These are phyloP conservation scores for Mionectes macconnelli DNA, from an alignment of 2,113 vertebrate species.

Conservation along the genomic window DNA sequence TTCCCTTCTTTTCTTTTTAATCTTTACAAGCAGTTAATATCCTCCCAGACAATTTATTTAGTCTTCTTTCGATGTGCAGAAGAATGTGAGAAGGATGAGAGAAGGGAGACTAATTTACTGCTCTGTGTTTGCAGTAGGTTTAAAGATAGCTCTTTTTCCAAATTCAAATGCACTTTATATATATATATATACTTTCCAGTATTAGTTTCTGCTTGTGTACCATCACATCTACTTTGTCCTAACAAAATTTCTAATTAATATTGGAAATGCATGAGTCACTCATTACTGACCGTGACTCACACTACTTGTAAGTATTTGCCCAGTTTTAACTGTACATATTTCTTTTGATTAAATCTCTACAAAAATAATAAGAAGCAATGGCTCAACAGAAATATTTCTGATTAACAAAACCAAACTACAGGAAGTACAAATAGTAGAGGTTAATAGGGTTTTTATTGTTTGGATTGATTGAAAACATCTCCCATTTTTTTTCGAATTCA, in stretches of 20 bases:
- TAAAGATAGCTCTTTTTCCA: neutral
- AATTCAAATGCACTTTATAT: neutral
- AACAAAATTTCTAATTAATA: neutral
- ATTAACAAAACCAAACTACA: neutral
- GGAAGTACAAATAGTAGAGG: neutral
- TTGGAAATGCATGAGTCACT: neutral
- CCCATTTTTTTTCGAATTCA: neutral
- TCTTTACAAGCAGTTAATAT: neutral
- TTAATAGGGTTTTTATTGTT: slow-evolving; percentile 6
- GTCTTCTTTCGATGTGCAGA: neutral
- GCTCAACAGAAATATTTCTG: neutral
- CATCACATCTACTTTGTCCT: neutral
- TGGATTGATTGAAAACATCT: neutral
- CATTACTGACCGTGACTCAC: neutral
- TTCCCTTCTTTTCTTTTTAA: neutral
- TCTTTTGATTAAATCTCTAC: neutral
- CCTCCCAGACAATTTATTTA: neutral
- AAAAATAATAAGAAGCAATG: neutral
- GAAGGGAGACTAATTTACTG: neutral
- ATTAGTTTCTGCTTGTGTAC: neutral
- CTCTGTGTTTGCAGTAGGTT: neutral
- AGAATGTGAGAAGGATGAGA: neutral
- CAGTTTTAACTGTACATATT: neutral
- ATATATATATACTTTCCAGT: neutral
- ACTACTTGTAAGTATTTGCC: neutral